phyloP scores from a whole-genome alignment of 2,113 vertebrate species.

The Grus americana region DNA sequence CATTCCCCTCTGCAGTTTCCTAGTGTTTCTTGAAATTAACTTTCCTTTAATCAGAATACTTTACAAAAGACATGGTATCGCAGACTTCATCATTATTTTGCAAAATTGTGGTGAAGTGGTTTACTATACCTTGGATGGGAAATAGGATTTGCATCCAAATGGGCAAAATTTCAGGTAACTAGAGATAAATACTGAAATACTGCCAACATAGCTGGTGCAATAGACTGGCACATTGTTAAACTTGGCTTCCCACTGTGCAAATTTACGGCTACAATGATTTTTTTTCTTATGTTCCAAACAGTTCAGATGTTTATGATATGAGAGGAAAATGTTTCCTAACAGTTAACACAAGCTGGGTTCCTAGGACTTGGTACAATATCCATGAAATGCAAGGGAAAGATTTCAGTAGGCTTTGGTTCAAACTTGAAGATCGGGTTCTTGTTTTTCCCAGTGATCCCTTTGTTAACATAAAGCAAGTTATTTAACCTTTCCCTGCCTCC shows the following conservation, averaged over 20 bases:
- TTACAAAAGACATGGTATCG: neutral
- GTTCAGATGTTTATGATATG: neutral
- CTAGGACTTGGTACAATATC: neutral
- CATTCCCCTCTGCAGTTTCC: neutral
- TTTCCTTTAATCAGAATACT: neutral
- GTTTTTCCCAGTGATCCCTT: neutral
- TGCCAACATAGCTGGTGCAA: neutral
- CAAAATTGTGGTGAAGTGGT: neutral
- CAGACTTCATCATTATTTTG: neutral
- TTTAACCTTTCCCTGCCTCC: neutral
- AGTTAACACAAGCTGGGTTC: neutral
- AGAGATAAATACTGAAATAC: neutral
- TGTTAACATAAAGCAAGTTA: neutral
- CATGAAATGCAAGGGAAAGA: neutral
- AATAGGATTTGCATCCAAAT: conserved; percentile 8
- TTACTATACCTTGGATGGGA: neutral
- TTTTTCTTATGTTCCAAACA: neutral
- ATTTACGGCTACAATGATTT: neutral
- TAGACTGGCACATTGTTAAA: neutral
- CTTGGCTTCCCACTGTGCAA: neutral
- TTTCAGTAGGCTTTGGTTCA: neutral
- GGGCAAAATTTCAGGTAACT: neutral
- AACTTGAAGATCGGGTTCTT: neutral
- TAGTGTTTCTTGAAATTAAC: neutral
- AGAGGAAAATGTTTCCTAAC: neutral